Base-by-base conservation (phyloP, 2,888 invertebrate species). In the Graphium colonna region DNA sequence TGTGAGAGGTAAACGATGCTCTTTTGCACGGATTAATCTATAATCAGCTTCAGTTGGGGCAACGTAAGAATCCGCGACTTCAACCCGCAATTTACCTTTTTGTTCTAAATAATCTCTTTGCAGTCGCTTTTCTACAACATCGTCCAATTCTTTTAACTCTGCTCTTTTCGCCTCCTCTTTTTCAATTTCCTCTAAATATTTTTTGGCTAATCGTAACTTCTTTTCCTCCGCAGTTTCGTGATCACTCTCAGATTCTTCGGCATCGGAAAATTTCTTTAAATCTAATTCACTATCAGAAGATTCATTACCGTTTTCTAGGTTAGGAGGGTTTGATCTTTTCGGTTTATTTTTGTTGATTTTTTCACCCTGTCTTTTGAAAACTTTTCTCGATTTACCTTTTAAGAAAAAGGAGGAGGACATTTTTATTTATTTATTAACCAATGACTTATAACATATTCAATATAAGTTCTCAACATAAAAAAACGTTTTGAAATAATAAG, bases 161-260 rank as follows among this genome's bases (percentile, higher is more conserved):
- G 92, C 90, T 63, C 94, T 91, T 60, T 93, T 92, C 16, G 91
- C 92, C 74, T 96, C 96, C 89, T 96, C 94, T 69, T 92, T 93
- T 79, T 95, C 94, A 41, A 98, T 94, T 89, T 97, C 95, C 68
- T 95, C 91, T 31, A 98, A 87, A 79, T 97, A 97, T 73, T 95
- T 92, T 75, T 98, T 98, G 0, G 98, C 97, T 57, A 98, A 81
- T 41, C 97, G 92, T 45, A 98, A 75, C 62, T 96, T 95, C 74
- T 98, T 98, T 71, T 98, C 96, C 75, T 98, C 97, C 0, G 95
- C 94, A 0, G 96, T 97, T 79, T 97, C 96, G 60, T 92, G 88
- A 60, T 94, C 93, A 65, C 93, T 93, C 61, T 93, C 93, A 0
- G 84, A 82, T 48, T 84, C 74, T 66, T 91, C 76, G 52, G 68